Percentiles rank a stretch among this genome's conserved stretches.
phyloP scores from a whole-genome alignment of 35 echinoderm and acorn worm genomes.

The Ophioderma brevispina region DNA sequence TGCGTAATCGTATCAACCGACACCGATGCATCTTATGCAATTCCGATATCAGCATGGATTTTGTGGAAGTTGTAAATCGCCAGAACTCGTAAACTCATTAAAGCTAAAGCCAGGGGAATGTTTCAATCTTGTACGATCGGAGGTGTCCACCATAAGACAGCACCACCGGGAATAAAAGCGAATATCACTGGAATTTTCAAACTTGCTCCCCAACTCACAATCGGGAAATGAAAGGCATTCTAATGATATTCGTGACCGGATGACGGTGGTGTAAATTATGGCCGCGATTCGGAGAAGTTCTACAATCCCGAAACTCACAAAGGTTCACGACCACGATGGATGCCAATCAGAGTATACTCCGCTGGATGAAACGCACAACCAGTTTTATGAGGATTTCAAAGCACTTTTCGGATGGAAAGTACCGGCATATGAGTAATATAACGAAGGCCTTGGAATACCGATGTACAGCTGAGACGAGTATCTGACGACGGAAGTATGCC shows the following conservation, averaged over 20 bases:
- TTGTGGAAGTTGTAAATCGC: not conserved
- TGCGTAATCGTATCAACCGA: not conserved
- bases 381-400: conserved; percentile 27
- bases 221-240: conserved; percentile 49
- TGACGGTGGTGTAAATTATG: no score
- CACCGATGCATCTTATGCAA: not conserved
- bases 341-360: conserved; percentile 37
- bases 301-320: conserved; percentile 33
- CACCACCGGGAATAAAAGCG: not conserved
- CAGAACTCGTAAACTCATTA: not conserved
- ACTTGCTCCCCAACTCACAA: conserved; percentile 8
- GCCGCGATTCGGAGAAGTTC: no score
- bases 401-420: conserved; percentile 14
- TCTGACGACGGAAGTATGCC: conserved; percentile 28
- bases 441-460: not conserved
- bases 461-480: conserved; percentile 19
- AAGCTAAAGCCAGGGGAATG: not conserved
- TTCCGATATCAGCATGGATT: conserved; percentile 22
- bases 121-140: conserved; percentile 9
- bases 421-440: not conserved
- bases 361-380: conserved; percentile 10
- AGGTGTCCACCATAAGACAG: conserved; percentile 6
- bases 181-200: conserved; percentile 40
- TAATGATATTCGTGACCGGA: conserved; percentile 12
- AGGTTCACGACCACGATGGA: conserved; percentile 24